Evolutionary conservation across 2,888 invertebrate species (phyloP), one percentile per base, ranked within the genome.

Genomic region (Drosophila helvetica): DNA sequence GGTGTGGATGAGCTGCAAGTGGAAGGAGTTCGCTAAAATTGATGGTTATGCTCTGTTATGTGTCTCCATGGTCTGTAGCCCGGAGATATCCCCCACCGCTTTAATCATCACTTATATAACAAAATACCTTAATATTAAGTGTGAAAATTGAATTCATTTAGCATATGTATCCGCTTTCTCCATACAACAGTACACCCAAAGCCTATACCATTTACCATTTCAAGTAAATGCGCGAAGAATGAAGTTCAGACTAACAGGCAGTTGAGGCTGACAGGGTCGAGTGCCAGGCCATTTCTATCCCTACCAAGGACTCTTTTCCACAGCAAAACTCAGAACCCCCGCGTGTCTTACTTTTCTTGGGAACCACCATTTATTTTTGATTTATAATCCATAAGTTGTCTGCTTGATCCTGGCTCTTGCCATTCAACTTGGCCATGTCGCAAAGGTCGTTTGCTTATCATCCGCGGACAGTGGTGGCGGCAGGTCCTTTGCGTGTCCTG

Each of bases 1-100:
- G 94, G 92, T 52, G 94, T 93, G 54, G 92, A 84, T 43, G 94
- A 93, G 84, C 94, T 94, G 56, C 9, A 68, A 64, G 15, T 8
- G 12, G 2, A 18, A 15, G 5, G 12, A 19, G 38, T 38, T 6
- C 2, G 6, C 7, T 38, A 38, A 38, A 38, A 15, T 38, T 38
- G 38, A 15, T 15, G 15, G 38, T 12, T 15, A 33, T 5, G 33
- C 5, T 12, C 12, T 12, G 5, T 8, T 2, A 7, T 25, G 25
- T 25, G 25, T 25, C 25, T 25, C 25, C 8, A 27, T 8, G 5
- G 33, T 5, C 33, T 12, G 5, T 12, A 5, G 12, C 33, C 33
- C 33, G 12, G 5, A 38, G 2, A 38, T 7, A 38, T 15, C 7
- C 6, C 6, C 7, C 7, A 33, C 33, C 33, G 12, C 33, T 15